These are phyloP conservation scores for Engraulis encrasicolus DNA, from an alignment of 2,113 vertebrate species.

Conservation along the genomic window DNA sequence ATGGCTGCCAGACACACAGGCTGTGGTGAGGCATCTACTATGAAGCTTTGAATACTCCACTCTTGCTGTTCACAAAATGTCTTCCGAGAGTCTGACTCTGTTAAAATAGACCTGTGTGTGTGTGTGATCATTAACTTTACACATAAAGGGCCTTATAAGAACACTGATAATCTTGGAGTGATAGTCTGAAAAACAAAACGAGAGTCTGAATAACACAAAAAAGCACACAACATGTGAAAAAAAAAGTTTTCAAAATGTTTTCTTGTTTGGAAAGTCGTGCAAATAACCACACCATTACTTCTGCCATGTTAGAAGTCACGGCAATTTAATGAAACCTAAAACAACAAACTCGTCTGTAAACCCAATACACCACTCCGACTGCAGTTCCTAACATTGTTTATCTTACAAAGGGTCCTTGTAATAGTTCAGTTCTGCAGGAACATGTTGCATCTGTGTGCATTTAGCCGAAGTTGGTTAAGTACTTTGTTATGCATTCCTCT, in stretches of 20 bases:
- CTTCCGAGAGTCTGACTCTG: no score
- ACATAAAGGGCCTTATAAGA: not conserved
- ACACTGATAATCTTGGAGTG: not conserved
- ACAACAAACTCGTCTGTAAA: not conserved
- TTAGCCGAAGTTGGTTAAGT: not conserved
- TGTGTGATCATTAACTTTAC: no score
- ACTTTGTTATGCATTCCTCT: not conserved
- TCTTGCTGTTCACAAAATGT: no score
- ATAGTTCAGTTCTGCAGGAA: not conserved
- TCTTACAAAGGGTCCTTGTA: not conserved
- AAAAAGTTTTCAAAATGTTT: not conserved
- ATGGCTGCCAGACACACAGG: no score
- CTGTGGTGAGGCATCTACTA: no score
- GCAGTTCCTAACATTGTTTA: not conserved
- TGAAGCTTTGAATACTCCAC: no score
- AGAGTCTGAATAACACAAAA: not conserved
- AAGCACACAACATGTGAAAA: not conserved
- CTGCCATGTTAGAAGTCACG: not conserved
- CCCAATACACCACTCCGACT: not conserved
- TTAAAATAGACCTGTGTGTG: no score
- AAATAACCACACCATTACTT: not conserved
- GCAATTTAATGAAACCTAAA: not conserved
- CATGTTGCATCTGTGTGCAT: not conserved
- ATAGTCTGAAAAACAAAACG: not conserved
- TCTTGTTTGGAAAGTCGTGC: not conserved